Percentiles rank a stretch among this genome's conserved stretches.
These are phyloP conservation scores for Phragmatobia fuliginosa DNA, from an alignment of 2,888 invertebrate genomes.

Conservation along the genomic window DNA sequence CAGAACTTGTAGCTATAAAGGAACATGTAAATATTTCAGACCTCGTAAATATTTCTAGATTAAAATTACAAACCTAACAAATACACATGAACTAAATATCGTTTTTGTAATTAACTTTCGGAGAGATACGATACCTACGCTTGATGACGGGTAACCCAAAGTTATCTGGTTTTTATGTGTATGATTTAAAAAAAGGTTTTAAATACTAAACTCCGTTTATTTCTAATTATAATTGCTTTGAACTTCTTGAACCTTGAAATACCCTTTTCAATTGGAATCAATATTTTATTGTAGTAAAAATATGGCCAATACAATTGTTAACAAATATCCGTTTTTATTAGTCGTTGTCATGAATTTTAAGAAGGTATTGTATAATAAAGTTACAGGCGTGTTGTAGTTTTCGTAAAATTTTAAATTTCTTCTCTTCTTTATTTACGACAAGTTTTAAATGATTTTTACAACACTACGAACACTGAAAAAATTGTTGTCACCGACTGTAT, in stretches of 20 bases:
- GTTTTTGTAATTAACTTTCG: no score
- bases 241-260: no score
- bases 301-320: background rate
- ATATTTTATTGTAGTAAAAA: background rate
- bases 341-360: background rate
- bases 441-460: background rate
- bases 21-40: background rate
- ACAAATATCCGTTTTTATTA: background rate
- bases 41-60: no score
- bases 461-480: background rate
- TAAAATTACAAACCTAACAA: background rate
- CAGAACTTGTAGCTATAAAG: background rate
- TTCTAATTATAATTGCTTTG: no score
- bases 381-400: background rate
- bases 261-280: background rate
- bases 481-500: conserved; percentile 37
- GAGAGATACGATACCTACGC: no score
- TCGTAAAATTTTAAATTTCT: background rate
- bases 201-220: no score
- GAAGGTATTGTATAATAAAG: background rate
- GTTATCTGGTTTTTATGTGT: no score
- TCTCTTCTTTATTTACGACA: background rate
- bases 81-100: no score
- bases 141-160: no score
- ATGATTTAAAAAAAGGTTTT: no score